Base-by-base conservation (phyloP, 1,140 invertebrate species). In the Drosophila athabasca region DNA sequence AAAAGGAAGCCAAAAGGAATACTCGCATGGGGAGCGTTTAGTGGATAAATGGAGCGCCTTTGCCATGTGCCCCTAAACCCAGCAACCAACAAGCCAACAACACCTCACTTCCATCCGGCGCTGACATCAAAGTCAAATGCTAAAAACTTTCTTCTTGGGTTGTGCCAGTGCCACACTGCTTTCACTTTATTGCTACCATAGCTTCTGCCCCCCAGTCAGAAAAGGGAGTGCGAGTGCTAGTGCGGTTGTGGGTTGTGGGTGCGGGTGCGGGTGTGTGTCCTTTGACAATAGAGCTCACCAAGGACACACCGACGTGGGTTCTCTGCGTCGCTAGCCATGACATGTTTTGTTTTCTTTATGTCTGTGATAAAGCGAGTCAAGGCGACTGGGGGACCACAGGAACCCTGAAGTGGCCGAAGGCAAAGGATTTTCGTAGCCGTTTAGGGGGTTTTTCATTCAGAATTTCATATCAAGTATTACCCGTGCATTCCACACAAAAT, bases 121-220 rank as follows among this genome's bases (percentile, higher is more conserved):
- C 44, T 51, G 26, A 82, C 75, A 83, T 83, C 75, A 83, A 82
- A 82, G 79, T 69, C 58, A 50, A 71, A 78, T 64, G 45, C 58
- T 65, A 58, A 50, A 76, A 55, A 79, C 66, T 79, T 73, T 61
- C 75, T 72, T 76, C 75, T 72, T 76, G 49, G 55, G 62, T 61
- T 76, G 53, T 45, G 57, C 48, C 77, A 55, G 49, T 45, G 19
- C 17, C 41, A 49, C 75, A 71, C 35, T 43, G 70, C 70, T 72
- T 79, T 81, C 77, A 70, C 50, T 87, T 87, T 87, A 87, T 84
- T 84, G 76, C 71, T 72, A 79, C 70, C 79, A 84, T 76, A 62
- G 69, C 55, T 64, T 39, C 52, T 53, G 51, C 45, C 65, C 43
- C 49, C n/a, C n/a, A 8, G 29, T 2, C 9, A 3, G 3, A 35